Base-by-base conservation (phyloP, 2,797 vertebrate genomes). In the Fistularia tabacaria region DNA sequence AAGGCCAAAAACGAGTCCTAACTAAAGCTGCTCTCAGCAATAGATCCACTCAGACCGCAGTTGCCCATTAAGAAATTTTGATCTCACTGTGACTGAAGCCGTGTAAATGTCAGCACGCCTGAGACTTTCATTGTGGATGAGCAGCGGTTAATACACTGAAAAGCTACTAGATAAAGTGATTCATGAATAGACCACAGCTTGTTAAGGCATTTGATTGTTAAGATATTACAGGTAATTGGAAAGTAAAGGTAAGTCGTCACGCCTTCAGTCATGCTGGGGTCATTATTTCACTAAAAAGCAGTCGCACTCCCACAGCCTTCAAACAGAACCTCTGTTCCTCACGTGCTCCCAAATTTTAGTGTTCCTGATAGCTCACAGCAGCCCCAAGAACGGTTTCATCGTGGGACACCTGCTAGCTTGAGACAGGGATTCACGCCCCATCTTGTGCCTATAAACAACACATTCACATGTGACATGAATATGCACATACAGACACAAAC, bases 381-480 rank as follows among this genome's bases (percentile, higher is more conserved):
- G 59, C 57, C 39, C 40, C 59, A 57, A 11, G 36, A 49, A 46
- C 7, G 7, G 14, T 55, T 42, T 46, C 50, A 51, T 51, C 11
- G 14, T 9, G 46, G 65, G 61, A 72, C 70, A 73, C 56, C 13
- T 67, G 66, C 57, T 39, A 74, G 60, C 64, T 62, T 60, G 53
- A 69, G 62, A 69, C 47, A 25, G 62, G 61, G 71, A 71, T 73
- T 69, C 76, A 45, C 62, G 54, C 61, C 74, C 53, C 64, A 71
- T 66, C 62, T 74, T 82, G 84, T 90, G 87, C 87, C 87, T 88
- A 71, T 77, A 62, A 60, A 56, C 70, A 80, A 72, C 73, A 8
- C 41, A 54, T 64, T 71, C 14, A 13, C 25, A 25, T 25, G 25
- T 25, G 25, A 25, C 25, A 25, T 25, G 5, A 25, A 25, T 25